Evolutionary conservation across 2,113 vertebrate genomes (phyloP).

Genomic region (Shinisaurus crocodilurus): DNA sequence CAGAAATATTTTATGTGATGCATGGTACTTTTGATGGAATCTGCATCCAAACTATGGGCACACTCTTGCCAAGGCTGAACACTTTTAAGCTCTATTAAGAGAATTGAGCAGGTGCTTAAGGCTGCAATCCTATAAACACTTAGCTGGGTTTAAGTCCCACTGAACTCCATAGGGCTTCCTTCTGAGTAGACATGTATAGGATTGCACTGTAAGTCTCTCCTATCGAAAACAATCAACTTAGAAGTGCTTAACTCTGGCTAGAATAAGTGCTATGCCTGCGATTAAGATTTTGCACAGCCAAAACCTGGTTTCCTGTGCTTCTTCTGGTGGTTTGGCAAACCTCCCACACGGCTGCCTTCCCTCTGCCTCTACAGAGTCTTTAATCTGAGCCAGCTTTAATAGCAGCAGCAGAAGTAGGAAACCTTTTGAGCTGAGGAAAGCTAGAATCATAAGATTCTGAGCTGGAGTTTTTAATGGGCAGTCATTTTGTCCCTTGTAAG

Average conservation of each 20-base stretch:
- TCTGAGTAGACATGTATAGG: neutral
- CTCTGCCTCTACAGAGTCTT: neutral
- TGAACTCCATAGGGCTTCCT: neutral
- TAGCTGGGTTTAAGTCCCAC: neutral
- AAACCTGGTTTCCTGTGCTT: neutral
- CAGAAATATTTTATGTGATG: neutral
- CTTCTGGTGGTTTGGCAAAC: neutral
- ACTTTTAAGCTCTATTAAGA: neutral
- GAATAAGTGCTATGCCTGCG: neutral
- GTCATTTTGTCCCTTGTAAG: neutral
- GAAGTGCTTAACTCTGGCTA: neutral
- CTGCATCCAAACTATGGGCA: neutral
- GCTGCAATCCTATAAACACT: neutral
- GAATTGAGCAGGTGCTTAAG: neutral
- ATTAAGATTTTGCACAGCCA: neutral
- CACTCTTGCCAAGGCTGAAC: neutral
- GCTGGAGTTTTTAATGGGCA: conserved; percentile 10
- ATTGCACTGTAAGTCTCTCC: neutral
- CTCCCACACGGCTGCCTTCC: neutral
- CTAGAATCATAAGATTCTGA: neutral
- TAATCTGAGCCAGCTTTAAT: neutral
- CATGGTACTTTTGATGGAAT: conserved; percentile 4
- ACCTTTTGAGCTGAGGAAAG: neutral
- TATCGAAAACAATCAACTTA: neutral
- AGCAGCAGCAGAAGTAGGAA: neutral